Evolutionary conservation across 1,140 invertebrate genomes (phyloP).

Genomic region (Drosophila arawakana): DNA sequence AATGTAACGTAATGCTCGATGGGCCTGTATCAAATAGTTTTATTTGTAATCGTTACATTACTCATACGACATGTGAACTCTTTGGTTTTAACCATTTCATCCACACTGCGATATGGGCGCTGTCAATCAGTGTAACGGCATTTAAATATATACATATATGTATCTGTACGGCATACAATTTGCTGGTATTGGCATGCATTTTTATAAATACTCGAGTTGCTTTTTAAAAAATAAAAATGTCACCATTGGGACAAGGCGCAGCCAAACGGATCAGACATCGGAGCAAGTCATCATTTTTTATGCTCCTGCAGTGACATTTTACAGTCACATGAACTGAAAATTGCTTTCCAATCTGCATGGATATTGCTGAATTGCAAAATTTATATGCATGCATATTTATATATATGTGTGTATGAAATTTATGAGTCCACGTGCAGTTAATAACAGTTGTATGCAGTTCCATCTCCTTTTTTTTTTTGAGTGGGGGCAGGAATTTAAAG

Average conservation of each 20-base stretch:
- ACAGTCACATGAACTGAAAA: slow-evolving; percentile 20
- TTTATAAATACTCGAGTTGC: slow-evolving; percentile 55
- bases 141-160: slow-evolving; percentile 63
- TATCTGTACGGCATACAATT: slow-evolving; percentile 25
- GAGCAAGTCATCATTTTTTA: slow-evolving; percentile 79
- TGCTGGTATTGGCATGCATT: slow-evolving; percentile 54
- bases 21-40: slow-evolving; percentile 8
- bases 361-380: slow-evolving; percentile 44
- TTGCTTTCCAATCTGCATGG: slow-evolving; percentile 30
- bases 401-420: slow-evolving; percentile 4
- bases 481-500: background rate
- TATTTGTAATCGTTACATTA: slow-evolving; percentile 70
- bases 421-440: slow-evolving; percentile 38
- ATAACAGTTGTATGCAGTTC: slow-evolving; percentile 22
- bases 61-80: slow-evolving; percentile 65
- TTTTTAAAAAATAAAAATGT: slow-evolving; percentile 53
- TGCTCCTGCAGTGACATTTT: slow-evolving; percentile 66
- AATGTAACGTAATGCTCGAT: slow-evolving; percentile 12
- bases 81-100: slow-evolving; percentile 27
- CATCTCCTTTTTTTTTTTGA: background rate
- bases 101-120: slow-evolving; percentile 57
- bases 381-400: background rate
- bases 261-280: slow-evolving; percentile 64
- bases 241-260: slow-evolving; percentile 62
- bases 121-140: slow-evolving; percentile 76